A percentile compares a stretch with the other conserved stretches of the same genome.
phyloP scores from a whole-genome alignment of 2,113 vertebrate genomes.

The Pituophis catenifer region DNA sequence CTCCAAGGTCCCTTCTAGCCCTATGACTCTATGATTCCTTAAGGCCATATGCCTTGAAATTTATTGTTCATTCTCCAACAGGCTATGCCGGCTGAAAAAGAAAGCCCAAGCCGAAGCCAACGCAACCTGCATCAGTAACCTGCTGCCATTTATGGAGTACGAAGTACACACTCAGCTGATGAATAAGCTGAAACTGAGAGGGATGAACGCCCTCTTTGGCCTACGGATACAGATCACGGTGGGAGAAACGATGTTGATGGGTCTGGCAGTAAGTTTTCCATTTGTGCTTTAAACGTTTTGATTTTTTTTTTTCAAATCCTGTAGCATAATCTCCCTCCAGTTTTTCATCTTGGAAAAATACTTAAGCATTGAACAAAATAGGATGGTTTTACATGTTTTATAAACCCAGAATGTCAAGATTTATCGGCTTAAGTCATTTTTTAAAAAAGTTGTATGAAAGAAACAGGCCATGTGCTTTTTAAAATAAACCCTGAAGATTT shows the following conservation, averaged over 20 bases:
- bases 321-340: background rate
- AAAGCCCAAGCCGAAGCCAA: slow-evolving; percentile 97
- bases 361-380: background rate
- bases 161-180: slow-evolving; percentile 97
- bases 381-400: background rate
- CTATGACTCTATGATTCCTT: background rate
- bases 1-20: background rate
- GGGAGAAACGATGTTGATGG: slow-evolving; percentile 95
- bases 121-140: slow-evolving; percentile 90
- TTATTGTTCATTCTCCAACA: slow-evolving; percentile 37
- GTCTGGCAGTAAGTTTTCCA: slow-evolving; percentile 85
- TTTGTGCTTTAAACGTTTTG: background rate
- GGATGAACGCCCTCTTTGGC: slow-evolving; percentile 96
- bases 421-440: background rate
- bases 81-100: slow-evolving; percentile 94
- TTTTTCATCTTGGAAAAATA: background rate
- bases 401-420: background rate
- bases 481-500: background rate
- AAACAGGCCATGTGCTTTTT: background rate
- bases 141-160: slow-evolving; percentile 97
- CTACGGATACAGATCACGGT: slow-evolving; percentile 93
- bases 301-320: slow-evolving; percentile 16
- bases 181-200: slow-evolving; percentile 95
- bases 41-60: background rate
- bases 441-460: background rate